Conservation (phyloP, 2,113 vertebrate species). For the Stigmatopora nigra region DNA sequence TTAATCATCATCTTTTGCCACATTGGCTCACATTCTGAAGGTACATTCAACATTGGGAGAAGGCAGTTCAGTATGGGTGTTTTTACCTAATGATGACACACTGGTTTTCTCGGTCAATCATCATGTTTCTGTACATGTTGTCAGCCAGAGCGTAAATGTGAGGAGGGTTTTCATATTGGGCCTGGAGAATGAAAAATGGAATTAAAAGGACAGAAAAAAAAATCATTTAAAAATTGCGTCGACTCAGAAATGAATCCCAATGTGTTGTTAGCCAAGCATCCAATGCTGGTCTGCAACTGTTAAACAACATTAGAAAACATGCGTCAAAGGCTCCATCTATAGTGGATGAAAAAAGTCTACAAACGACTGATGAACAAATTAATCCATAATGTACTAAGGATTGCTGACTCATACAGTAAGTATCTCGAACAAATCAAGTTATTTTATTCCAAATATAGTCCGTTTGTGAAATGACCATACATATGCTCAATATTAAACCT, state of each 20-base stretch:
- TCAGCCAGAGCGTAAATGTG: conserved; percentile 97
- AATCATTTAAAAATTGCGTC: neutral
- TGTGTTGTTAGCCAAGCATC: neutral
- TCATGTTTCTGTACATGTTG: conserved; percentile 98
- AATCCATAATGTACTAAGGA: neutral
- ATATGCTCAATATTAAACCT: neutral
- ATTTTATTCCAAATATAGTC: too few species aligned
- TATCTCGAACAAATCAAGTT: too few species aligned
- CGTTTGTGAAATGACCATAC: neutral
- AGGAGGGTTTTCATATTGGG: conserved; percentile 96
- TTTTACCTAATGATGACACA: conserved; percentile 97
- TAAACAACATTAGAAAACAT: neutral
- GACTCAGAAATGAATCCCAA: neutral
- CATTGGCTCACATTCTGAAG: conserved; percentile 1
- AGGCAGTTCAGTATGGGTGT: neutral
- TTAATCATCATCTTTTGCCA: conserved; percentile 21
- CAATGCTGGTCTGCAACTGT: neutral
- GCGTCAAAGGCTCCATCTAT: too few species aligned
- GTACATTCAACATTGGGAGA: neutral
- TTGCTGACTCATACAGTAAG: too few species aligned
- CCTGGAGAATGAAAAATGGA: conserved; percentile 59
- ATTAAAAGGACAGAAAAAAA: neutral
- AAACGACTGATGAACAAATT: neutral
- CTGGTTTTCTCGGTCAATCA: conserved; percentile 95
- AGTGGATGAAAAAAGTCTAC: neutral